Percentiles rank a stretch among this genome's conserved stretches.
Conservation (phyloP, 2,797 vertebrate species). For the Typhlichthys eigenmanni region DNA sequence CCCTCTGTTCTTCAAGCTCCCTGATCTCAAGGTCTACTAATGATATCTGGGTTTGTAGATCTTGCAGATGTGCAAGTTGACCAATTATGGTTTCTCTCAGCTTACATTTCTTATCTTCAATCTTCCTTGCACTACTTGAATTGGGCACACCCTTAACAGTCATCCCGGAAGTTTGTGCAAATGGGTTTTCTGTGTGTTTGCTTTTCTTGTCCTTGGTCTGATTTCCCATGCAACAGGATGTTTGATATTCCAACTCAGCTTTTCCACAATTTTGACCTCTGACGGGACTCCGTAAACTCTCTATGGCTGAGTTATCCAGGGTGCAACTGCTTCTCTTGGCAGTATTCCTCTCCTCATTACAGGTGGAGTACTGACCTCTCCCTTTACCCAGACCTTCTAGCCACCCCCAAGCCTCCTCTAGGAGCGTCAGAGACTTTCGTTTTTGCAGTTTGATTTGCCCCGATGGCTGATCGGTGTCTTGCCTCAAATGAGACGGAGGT, state of each 20-base stretch:
- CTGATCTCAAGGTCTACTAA: slow-evolving; percentile 56
- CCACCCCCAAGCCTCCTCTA: slow-evolving; percentile 83
- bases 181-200: slow-evolving; percentile 38
- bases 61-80: slow-evolving; percentile 65
- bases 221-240: slow-evolving; percentile 66
- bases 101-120: slow-evolving; percentile 43
- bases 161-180: neutral
- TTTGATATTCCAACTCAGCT: slow-evolving; percentile 58
- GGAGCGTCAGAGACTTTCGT: slow-evolving; percentile 78
- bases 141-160: slow-evolving; percentile 1
- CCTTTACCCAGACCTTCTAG: slow-evolving; percentile 76
- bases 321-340: slow-evolving; percentile 53
- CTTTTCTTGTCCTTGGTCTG: slow-evolving; percentile 39
- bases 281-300: slow-evolving; percentile 34
- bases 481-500: slow-evolving; percentile 46
- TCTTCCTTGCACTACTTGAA: slow-evolving; percentile 2
- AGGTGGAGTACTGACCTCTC: slow-evolving; percentile 62
- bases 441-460: slow-evolving; percentile 70
- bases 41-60: slow-evolving; percentile 58
- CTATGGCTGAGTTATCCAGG: slow-evolving; percentile 30
- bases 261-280: slow-evolving; percentile 51
- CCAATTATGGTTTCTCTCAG: slow-evolving; percentile 57
- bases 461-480: slow-evolving; percentile 45
- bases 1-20: slow-evolving; percentile 58
- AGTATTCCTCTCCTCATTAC: slow-evolving; percentile 53